Percentiles rank a stretch among this genome's conserved stretches.
Evolutionary conservation across 2,888 invertebrate species (phyloP).

Genomic region (Bedellia somnulentella): DNA sequence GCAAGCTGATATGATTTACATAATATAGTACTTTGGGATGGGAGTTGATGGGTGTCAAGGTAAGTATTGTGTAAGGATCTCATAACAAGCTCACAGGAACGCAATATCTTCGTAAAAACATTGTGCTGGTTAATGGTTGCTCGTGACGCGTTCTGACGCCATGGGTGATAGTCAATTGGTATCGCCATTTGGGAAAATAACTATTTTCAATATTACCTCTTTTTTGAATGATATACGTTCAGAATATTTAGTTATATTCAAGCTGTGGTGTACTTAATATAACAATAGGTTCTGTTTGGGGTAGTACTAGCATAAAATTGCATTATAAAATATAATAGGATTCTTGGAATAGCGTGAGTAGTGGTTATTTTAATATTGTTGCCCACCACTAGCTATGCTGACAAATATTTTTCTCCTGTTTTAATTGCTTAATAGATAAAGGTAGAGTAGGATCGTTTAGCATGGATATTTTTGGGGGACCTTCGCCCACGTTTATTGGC

Average conservation of each 20-base stretch:
- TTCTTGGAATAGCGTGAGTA: neutral
- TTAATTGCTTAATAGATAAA: too few species aligned
- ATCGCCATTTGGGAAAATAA: neutral
- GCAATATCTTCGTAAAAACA: constrained; percentile 13
- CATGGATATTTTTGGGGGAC: too few species aligned
- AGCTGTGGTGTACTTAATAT: neutral
- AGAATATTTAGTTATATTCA: neutral
- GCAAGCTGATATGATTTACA: too few species aligned
- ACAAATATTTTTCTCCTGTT: neutral
- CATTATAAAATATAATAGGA: neutral
- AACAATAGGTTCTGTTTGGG: neutral
- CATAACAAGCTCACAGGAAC: constrained; percentile 11
- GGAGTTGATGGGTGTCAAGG: too few species aligned
- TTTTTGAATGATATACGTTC: neutral
- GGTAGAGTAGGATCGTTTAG: too few species aligned
- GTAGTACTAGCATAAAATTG: neutral
- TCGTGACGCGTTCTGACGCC: constrained; percentile 1
- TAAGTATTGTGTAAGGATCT: too few species aligned
- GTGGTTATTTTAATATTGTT: neutral
- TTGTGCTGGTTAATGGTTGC: constrained; percentile 11
- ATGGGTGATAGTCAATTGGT: neutral
- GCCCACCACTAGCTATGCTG: neutral
- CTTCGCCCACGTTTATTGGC: too few species aligned
- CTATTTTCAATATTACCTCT: neutral
- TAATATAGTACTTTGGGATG: too few species aligned